Evolutionary conservation across 2,888 invertebrate species (phyloP).

Genomic region (Drosophila colorata): DNA sequence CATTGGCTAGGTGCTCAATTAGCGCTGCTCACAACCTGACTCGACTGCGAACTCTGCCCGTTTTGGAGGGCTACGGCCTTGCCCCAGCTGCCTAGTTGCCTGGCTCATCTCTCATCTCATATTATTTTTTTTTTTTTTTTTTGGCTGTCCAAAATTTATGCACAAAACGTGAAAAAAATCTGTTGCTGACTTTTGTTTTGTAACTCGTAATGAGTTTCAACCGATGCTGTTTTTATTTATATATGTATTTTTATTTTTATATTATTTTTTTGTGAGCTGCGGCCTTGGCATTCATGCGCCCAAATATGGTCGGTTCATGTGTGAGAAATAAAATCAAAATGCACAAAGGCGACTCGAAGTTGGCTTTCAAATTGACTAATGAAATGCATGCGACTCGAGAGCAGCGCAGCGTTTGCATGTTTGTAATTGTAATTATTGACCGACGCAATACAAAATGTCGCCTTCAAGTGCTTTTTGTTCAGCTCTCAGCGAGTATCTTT

Average conservation of each 20-base stretch:
- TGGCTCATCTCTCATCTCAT: constrained; percentile 3
- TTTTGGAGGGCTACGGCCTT: constrained; percentile 56
- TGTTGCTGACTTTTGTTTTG: constrained; percentile 53
- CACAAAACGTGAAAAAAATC: constrained; percentile 56
- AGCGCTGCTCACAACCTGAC: constrained; percentile 30
- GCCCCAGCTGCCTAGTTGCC: constrained; percentile 29
- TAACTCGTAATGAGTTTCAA: constrained; percentile 56
- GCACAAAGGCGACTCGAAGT: constrained; percentile 17
- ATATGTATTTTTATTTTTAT: constrained; percentile 21
- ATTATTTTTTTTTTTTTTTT: constrained; percentile 13
- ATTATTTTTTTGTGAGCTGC: constrained; percentile 37
- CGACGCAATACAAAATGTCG: constrained; percentile 19
- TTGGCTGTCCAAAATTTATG: constrained; percentile 58
- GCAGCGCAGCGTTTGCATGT: no score
- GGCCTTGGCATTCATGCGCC: constrained; percentile 77
- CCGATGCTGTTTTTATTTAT: constrained; percentile 23
- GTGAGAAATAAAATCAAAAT: constrained; percentile 50
- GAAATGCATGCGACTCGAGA: constrained; percentile 47
- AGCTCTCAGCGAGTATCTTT: constrained; percentile 10
- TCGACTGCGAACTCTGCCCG: constrained; percentile 37
- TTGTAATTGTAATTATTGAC: constrained; percentile 51
- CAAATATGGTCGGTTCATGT: constrained; percentile 72
- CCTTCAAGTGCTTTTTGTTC: constrained; percentile 26
- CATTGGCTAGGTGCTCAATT: constrained; percentile 48
- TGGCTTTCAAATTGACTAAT: constrained; percentile 49